Conservation (phyloP, 2,888 invertebrate species). For the Euzophera pinguis region DNA sequence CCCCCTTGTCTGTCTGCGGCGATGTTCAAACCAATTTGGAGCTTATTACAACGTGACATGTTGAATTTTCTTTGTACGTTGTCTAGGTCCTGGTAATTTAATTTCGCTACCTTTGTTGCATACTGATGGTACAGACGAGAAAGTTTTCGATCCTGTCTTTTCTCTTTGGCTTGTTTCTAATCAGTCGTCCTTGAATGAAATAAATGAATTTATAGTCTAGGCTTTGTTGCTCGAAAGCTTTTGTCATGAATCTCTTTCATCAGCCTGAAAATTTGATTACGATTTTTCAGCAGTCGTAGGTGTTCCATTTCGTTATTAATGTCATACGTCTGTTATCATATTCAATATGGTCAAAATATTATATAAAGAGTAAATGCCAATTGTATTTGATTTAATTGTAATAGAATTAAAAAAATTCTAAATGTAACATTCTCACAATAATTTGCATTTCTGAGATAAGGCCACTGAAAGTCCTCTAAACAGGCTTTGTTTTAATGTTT, state of each 20-base stretch:
- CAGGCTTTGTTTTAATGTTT: not conserved
- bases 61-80: conserved; percentile 26
- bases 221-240: conserved; percentile 5
- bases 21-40: conserved; percentile 33
- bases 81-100: conserved; percentile 30
- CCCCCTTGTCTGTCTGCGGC: conserved; percentile 36
- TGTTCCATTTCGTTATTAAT: conserved; percentile 4
- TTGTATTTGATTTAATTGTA: too few species aligned
- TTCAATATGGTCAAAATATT: too few species aligned
- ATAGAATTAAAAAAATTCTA: too few species aligned
- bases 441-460: not conserved
- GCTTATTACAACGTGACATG: conserved; percentile 32
- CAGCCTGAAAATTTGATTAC: not conserved
- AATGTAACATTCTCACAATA: too few species aligned
- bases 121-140: conserved; percentile 41
- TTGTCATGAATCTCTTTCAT: not conserved
- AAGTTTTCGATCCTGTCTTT: conserved; percentile 44
- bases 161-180: conserved; percentile 14
- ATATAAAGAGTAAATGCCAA: too few species aligned
- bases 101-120: conserved; percentile 38
- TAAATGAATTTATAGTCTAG: conserved; percentile 31
- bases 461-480: not conserved
- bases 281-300: not conserved
- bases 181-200: conserved; percentile 1
- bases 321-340: too few species aligned